phyloP scores from a whole-genome alignment of 2,888 invertebrate species.

The Cactoblastis cactorum region DNA sequence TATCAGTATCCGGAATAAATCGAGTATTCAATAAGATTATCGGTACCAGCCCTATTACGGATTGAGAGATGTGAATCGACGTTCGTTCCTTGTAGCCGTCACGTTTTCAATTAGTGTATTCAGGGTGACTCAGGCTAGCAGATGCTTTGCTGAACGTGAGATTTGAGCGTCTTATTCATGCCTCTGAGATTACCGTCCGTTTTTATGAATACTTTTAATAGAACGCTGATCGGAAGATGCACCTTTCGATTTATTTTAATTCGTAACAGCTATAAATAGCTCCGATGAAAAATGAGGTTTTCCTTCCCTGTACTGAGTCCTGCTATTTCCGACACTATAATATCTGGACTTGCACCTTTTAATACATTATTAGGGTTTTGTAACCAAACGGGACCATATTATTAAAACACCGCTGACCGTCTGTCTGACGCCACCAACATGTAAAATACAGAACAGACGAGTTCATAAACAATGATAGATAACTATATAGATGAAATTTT shows the following conservation, averaged over 20 bases:
- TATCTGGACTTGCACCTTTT: no score
- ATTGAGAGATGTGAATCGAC: slow-evolving; percentile 26
- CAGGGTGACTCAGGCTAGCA: slow-evolving; percentile 51
- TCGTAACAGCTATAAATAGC: no score
- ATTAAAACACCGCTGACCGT: no score
- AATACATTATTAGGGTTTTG: no score
- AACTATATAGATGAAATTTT: no score
- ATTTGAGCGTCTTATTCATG: slow-evolving; percentile 27
- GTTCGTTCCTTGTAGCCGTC: slow-evolving; percentile 43
- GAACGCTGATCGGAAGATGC: background rate
- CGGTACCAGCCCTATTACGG: slow-evolving; percentile 8
- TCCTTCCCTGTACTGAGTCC: no score
- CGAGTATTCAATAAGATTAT: slow-evolving; percentile 2
- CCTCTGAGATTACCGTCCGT: slow-evolving; percentile 26
- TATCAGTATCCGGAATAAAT: slow-evolving; percentile 4
- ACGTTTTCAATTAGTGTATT: slow-evolving; percentile 72
- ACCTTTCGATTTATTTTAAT: background rate
- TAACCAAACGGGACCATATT: no score
- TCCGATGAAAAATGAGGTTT: no score
- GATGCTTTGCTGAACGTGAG: slow-evolving; percentile 35
- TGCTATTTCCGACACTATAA: no score
- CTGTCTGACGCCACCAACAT: no score
- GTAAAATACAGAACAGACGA: no score
- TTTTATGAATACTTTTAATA: slow-evolving; percentile 12
- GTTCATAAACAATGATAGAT: no score